phyloP scores from a whole-genome alignment of 2,113 vertebrate genomes.

The Naja naja region DNA sequence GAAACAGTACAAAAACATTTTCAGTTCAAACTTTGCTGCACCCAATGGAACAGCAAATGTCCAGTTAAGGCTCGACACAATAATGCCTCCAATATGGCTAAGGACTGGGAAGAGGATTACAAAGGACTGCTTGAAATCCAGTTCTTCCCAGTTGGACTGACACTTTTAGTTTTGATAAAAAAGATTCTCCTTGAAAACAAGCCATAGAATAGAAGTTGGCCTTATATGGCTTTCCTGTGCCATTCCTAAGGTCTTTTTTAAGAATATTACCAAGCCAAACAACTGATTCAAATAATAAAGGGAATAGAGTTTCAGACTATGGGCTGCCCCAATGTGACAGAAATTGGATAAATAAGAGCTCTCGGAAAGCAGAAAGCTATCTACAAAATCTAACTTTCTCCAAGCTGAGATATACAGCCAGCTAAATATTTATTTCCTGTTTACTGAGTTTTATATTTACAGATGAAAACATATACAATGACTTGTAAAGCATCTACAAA shows the following conservation, averaged over 20 bases:
- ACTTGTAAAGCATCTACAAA: neutral
- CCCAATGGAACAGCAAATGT: neutral
- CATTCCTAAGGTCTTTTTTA: neutral
- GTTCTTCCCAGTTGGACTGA: neutral
- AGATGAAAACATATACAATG: neutral
- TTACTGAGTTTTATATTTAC: neutral
- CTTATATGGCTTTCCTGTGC: neutral
- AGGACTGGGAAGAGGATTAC: neutral
- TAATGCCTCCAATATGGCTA: neutral
- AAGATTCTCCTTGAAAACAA: neutral
- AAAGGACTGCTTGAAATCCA: neutral
- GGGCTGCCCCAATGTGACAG: neutral
- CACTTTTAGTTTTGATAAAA: neutral
- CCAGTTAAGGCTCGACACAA: neutral
- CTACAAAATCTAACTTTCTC: neutral
- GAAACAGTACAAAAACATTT: neutral
- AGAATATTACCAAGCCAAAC: neutral
- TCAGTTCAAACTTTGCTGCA: neutral
- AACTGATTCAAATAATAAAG: neutral
- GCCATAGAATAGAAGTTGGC: neutral
- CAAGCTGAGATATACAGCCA: neutral
- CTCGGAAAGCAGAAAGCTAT: neutral
- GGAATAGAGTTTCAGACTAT: neutral
- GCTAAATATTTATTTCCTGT: neutral
- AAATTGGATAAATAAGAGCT: neutral